phyloP scores from a whole-genome alignment of 2,797 vertebrate genomes.

The Muraenolepis orangiensis region DNA sequence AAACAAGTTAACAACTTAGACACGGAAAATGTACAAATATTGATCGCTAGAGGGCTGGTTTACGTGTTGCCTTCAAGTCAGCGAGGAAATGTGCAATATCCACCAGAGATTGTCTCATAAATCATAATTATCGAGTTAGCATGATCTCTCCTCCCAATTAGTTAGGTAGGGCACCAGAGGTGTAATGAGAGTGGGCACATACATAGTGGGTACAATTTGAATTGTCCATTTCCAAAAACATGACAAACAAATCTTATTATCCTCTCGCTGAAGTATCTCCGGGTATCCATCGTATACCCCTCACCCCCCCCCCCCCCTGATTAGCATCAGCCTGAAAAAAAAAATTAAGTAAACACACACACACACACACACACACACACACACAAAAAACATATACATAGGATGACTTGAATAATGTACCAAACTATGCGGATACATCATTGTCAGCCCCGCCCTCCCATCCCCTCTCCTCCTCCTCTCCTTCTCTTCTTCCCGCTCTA shows the following conservation, averaged over 20 bases:
- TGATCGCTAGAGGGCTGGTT: constrained; percentile 62
- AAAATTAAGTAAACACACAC: constrained; percentile 31
- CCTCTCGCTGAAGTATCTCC: neutral
- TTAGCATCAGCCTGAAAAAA: constrained; percentile 30
- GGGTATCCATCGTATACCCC: constrained; percentile 40
- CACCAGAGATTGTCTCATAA: constrained; percentile 79
- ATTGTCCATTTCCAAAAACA: constrained; percentile 37
- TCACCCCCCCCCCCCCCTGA: constrained; percentile 12
- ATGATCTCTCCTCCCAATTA: constrained; percentile 82
- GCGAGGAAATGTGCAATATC: constrained; percentile 69
- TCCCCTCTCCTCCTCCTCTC: constrained; percentile 34
- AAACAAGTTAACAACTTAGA: constrained; percentile 76
- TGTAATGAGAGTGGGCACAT: constrained; percentile 38
- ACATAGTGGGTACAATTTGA: constrained; percentile 18
- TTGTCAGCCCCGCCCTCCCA: constrained; percentile 55
- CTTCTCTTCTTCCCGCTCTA: constrained; percentile 77
- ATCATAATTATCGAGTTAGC: constrained; percentile 89
- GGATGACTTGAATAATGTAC: constrained; percentile 69
- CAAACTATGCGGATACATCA: constrained; percentile 72
- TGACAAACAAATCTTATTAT: constrained; percentile 24
- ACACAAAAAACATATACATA: constrained; percentile 49
- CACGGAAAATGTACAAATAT: constrained; percentile 70
- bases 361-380: too few species aligned
- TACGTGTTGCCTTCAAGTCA: constrained; percentile 64
- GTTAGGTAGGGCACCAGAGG: constrained; percentile 74